These are phyloP conservation scores for Salvator merianae DNA, from an alignment of 2,113 vertebrate species.

Conservation along the genomic window DNA sequence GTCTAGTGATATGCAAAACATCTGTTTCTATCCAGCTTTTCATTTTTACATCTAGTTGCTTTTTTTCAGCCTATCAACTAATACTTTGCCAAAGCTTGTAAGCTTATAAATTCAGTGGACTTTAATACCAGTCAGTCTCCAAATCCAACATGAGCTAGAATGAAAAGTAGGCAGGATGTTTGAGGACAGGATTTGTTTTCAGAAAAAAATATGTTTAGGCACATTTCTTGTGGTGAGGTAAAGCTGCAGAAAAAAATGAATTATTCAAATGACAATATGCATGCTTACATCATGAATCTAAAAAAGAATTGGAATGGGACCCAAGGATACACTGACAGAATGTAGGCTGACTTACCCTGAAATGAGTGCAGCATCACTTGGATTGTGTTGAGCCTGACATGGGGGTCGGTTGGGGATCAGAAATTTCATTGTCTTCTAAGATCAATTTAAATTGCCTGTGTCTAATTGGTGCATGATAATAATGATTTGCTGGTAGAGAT, in stretches of 20 bases:
- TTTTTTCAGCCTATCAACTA: neutral
- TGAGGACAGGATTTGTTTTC: neutral
- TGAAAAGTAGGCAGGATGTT: neutral
- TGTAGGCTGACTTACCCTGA: neutral
- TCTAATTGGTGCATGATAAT: neutral
- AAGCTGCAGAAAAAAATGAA: neutral
- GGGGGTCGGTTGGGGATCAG: neutral
- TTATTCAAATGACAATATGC: neutral
- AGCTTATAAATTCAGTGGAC: accelerated
- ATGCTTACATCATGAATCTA: constrained; percentile 18
- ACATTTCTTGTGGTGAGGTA: neutral
- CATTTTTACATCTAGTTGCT: constrained; percentile 5
- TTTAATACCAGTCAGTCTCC: neutral
- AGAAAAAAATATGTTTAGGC: neutral
- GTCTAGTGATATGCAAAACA: neutral
- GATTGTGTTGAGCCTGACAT: neutral
- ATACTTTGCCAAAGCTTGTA: constrained; percentile 10
- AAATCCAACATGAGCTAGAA: neutral
- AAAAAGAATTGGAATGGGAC: neutral
- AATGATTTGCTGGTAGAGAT: neutral
- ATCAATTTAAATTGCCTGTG: neutral
- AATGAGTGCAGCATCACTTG: neutral
- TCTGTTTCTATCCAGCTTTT: neutral
- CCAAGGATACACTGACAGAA: neutral
- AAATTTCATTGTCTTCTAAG: neutral